Evolutionary conservation across 2,797 vertebrate genomes (phyloP).

Genomic region (Centroberyx gerrardi): DNA sequence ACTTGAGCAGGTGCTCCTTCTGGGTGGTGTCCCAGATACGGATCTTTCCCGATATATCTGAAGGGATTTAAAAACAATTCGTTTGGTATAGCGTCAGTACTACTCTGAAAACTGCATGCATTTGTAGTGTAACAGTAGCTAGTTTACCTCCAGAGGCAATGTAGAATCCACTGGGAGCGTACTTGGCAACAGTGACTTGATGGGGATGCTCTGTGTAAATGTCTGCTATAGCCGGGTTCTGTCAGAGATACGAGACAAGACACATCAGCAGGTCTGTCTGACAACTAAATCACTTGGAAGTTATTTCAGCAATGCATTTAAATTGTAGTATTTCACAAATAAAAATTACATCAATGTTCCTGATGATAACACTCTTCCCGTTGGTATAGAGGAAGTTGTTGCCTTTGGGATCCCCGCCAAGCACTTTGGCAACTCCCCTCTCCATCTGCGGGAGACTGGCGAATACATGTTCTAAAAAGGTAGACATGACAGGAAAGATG

Average conservation of each 20-base stretch:
- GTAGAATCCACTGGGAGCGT: slow-evolving; percentile 96
- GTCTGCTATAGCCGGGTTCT: slow-evolving; percentile 96
- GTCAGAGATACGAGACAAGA: slow-evolving; percentile 40
- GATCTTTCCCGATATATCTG: slow-evolving; percentile 95
- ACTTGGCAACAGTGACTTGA: slow-evolving; percentile 94
- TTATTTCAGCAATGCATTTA: not conserved
- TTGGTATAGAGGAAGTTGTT: slow-evolving; percentile 97
- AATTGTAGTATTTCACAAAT: not conserved
- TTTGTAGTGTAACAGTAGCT: not conserved
- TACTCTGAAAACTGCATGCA: not conserved
- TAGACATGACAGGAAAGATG: slow-evolving; percentile 9
- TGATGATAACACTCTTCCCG: slow-evolving; percentile 95
- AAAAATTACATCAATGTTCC: slow-evolving; percentile 92
- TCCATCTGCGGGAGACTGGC: slow-evolving; percentile 98
- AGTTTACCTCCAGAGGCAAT: slow-evolving; percentile 96
- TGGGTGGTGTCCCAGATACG: slow-evolving; percentile 99
- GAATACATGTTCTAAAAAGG: slow-evolving; percentile 90
- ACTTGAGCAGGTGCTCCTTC: slow-evolving; percentile 96
- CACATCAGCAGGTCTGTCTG: slow-evolving; percentile 8
- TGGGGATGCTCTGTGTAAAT: slow-evolving; percentile 98
- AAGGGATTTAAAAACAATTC: slow-evolving; percentile 9
- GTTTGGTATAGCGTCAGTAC: not conserved
- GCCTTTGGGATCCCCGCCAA: slow-evolving; percentile 96
- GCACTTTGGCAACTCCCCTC: slow-evolving; percentile 93
- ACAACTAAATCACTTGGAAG: not conserved